Evolutionary conservation across 2,113 vertebrate genomes (phyloP).

Genomic region (Sakesphorus luctuosus): DNA sequence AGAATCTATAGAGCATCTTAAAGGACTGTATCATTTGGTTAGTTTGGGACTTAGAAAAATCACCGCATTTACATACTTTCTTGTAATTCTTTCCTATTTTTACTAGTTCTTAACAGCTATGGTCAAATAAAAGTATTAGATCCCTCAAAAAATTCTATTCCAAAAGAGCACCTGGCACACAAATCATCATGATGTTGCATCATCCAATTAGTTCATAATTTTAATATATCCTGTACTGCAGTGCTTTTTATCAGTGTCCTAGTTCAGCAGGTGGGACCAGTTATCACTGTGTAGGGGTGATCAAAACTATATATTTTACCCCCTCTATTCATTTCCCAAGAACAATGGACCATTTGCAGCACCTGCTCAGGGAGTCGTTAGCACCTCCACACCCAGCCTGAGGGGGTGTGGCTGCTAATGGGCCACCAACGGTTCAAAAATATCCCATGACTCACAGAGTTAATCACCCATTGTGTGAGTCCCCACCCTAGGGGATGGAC

Average conservation of each 20-base stretch:
- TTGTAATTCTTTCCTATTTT: not conserved
- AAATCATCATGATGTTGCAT: not conserved
- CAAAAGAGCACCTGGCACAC: not conserved
- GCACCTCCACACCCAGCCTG: too few species aligned
- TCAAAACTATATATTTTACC: too few species aligned
- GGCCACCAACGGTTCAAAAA: too few species aligned
- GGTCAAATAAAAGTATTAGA: not conserved
- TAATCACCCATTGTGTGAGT: too few species aligned
- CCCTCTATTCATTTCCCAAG: too few species aligned
- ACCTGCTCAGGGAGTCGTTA: too few species aligned
- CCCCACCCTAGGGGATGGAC: too few species aligned
- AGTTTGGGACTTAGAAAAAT: not conserved
- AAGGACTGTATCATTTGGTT: not conserved
- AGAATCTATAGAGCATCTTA: not conserved
- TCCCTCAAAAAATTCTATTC: not conserved
- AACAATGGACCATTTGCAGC: too few species aligned
- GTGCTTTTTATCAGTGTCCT: not conserved
- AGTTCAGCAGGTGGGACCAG: too few species aligned
- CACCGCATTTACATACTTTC: not conserved
- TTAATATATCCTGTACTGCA: not conserved
- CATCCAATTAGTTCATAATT: not conserved
- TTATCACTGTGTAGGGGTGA: too few species aligned
- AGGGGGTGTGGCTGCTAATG: too few species aligned
- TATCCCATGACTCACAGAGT: too few species aligned
- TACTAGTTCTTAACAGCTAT: not conserved